Evolutionary conservation across 2,797 vertebrate species (phyloP).

Genomic region (Spheniscus humboldti): DNA sequence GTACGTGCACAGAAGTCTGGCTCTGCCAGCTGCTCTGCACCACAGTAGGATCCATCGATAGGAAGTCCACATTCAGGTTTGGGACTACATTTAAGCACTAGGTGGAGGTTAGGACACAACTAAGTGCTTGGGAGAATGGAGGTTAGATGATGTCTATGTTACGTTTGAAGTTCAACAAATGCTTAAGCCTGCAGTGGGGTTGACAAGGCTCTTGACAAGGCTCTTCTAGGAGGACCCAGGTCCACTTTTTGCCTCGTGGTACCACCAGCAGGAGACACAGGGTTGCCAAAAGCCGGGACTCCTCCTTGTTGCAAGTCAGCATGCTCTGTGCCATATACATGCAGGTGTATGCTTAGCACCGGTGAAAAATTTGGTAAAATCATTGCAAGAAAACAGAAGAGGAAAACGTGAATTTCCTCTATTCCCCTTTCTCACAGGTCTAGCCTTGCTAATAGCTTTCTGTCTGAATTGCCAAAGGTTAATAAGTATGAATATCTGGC

Average conservation of each 20-base stretch:
- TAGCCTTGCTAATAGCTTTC: not conserved
- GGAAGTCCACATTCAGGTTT: not conserved
- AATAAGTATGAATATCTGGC: not conserved
- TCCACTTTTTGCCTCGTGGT: not conserved
- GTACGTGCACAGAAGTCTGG: not conserved
- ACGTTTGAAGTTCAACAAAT: not conserved
- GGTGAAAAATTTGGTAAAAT: not conserved
- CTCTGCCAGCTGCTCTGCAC: not conserved
- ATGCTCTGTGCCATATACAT: not conserved
- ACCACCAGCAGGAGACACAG: not conserved
- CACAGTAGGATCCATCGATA: accelerated
- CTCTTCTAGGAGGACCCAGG: not conserved
- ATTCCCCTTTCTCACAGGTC: not conserved
- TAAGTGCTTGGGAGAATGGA: not conserved
- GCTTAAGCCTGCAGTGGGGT: not conserved
- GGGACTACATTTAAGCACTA: not conserved
- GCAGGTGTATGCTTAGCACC: accelerated
- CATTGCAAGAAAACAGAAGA: not conserved
- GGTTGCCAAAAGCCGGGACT: not conserved
- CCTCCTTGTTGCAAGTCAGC: not conserved
- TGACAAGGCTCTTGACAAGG: not conserved
- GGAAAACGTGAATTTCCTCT: not conserved
- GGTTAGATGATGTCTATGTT: not conserved
- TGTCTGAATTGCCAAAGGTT: not conserved
- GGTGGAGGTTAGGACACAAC: not conserved